A percentile compares a stretch with the other conserved stretches of the same genome.
Evolutionary conservation across 2,888 invertebrate species (phyloP).

Genomic region (Sturmia bella): DNA sequence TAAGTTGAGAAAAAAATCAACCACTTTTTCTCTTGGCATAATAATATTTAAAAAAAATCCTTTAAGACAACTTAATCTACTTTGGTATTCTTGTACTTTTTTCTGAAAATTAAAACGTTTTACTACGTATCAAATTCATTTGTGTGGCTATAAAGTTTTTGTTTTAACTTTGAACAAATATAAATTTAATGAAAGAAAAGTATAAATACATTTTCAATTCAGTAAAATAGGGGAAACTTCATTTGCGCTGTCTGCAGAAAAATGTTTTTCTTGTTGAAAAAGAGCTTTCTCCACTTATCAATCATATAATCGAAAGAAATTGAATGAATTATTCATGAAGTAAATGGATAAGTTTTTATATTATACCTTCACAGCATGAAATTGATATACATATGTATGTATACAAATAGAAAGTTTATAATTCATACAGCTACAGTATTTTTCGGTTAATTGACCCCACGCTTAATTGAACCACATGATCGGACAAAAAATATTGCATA

Average conservation of each 20-base stretch:
- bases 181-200: conserved; percentile 18
- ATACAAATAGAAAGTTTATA: not conserved
- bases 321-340: conserved; percentile 78
- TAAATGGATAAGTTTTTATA: conserved; percentile 74
- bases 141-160: conserved; percentile 27
- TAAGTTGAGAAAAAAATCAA: not conserved
- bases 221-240: conserved; percentile 11
- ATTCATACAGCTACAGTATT: not conserved
- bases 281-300: conserved; percentile 72
- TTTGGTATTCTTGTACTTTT: not conserved
- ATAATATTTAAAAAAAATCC: not conserved
- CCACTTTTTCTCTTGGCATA: not conserved
- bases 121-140: conserved; percentile 33
- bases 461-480: too few species aligned
- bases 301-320: conserved; percentile 79
- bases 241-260: not conserved
- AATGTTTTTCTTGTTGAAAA: conserved; percentile 22
- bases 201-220: conserved; percentile 32
- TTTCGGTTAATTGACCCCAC: too few species aligned
- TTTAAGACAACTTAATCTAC: not conserved
- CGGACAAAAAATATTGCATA: too few species aligned
- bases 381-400: too few species aligned
- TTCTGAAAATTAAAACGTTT: conserved; percentile 14
- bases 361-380: conserved; percentile 26
- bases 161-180: not conserved